Evolutionary conservation across 1,140 invertebrate species (phyloP).

Genomic region (Temnothorax nylanderi): DNA sequence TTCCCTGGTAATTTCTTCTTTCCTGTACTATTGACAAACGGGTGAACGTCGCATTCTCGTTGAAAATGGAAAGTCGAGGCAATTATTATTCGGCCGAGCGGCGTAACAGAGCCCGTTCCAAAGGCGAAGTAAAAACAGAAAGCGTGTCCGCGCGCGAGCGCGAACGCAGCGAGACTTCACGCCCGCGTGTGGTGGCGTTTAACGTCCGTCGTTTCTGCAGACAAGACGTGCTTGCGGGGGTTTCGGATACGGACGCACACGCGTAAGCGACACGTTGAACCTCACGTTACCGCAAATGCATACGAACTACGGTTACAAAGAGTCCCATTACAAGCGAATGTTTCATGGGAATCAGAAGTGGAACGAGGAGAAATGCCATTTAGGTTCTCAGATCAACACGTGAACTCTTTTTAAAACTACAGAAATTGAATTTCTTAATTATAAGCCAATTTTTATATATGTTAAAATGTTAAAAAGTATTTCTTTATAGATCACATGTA

Average conservation of each 20-base stretch:
- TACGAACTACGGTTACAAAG: constrained; percentile 2
- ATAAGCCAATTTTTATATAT: not conserved
- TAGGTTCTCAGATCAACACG: not conserved
- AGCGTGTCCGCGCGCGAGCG: constrained; percentile 67
- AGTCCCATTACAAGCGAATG: constrained; percentile 26
- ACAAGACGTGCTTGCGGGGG: not conserved
- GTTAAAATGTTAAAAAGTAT: not conserved
- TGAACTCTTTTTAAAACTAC: not conserved
- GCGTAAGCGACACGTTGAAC: constrained; percentile 23
- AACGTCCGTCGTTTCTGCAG: constrained; percentile 8
- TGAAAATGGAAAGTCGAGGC: constrained; percentile 73
- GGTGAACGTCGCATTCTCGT: constrained; percentile 50
- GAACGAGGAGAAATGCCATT: not conserved
- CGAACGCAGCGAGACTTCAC: constrained; percentile 65
- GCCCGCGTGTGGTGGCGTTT: constrained; percentile 42
- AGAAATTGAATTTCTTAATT: not conserved
- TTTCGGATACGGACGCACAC: not conserved
- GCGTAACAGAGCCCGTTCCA: constrained; percentile 66
- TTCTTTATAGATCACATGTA: not conserved
- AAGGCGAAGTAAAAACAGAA: constrained; percentile 74
- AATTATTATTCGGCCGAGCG: constrained; percentile 70
- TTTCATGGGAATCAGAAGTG: not conserved
- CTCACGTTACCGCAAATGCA: constrained; percentile 21
- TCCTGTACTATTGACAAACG: constrained; percentile 14
- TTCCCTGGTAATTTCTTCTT: constrained; percentile 46